These are phyloP conservation scores for Eudyptes chrysolophus DNA, from an alignment of 2,113 vertebrate genomes.

Conservation along the genomic window DNA sequence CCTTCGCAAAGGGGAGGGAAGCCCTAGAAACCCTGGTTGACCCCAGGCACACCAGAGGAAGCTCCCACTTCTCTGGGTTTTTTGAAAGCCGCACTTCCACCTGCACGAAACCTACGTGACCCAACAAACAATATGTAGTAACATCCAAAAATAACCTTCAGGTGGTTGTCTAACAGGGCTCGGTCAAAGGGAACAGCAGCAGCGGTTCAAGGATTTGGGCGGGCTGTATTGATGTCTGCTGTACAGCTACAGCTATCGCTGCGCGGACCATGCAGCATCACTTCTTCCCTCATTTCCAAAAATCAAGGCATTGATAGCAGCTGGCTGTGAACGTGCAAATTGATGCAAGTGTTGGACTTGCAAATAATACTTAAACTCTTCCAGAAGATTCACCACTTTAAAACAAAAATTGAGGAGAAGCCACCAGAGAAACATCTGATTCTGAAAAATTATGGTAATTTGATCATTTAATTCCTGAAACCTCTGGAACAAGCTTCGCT, in stretches of 20 bases:
- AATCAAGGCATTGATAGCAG: not conserved
- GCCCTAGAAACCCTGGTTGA: not conserved
- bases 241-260: not conserved
- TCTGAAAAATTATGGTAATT: not conserved
- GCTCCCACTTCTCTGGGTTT: not conserved
- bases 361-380: not conserved
- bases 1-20: not conserved
- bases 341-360: not conserved
- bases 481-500: not conserved
- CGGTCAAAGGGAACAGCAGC: not conserved
- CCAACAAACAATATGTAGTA: not conserved
- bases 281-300: conserved; percentile 1
- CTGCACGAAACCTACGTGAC: not conserved
- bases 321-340: not conserved
- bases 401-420: not conserved
- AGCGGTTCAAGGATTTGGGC: not conserved
- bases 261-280: not conserved
- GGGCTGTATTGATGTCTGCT: not conserved
- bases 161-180: not conserved
- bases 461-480: not conserved
- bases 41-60: not conserved
- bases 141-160: not conserved
- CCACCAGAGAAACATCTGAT: not conserved
- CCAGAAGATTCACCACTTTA: not conserved
- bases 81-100: not conserved